Base-by-base conservation (phyloP, 2,888 invertebrate genomes). In the Caenorhabditis sinica region DNA sequence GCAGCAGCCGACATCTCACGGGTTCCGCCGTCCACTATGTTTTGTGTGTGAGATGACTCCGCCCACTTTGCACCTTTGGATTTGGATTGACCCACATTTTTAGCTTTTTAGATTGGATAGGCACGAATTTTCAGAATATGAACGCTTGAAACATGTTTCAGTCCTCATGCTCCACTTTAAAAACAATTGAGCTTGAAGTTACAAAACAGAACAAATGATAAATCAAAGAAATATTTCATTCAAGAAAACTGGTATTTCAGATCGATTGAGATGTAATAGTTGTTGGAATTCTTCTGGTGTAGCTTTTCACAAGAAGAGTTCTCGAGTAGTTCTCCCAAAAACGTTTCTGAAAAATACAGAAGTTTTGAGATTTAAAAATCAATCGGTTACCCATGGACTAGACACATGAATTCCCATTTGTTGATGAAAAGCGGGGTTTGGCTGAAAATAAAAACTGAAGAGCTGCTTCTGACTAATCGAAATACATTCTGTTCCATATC, bases 201-300 rank as follows among this genome's bases (percentile, higher is more conserved):
- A n/a, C n/a, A n/a, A 49, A 49, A 49, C n/a, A n/a, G 17, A 49
- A n/a, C 20, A 25, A 28, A 25, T 2, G 3, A 17, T 1, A 11
- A 56, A 15, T 9, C 13, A 56, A 56, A 28, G 28, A 56, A 28
- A 25, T 28, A 28, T 1, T 25, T 56, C 28, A 56, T 56, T 56
- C 28, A 15, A 23, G 28, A 28, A 36, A 87, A 86, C 23, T 87
- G 83, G 43, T n/a, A 23, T 58, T 58, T 61, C 28, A 36, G 36
- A 61, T 40, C 25, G 17, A 63, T 43, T 43, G 43, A 25, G 43
- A n/a, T 23, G 33, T n/a, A 33, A 15, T n/a, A 30, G 25, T 66
- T 17, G 49, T 60, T 5, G 49, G 25, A 25, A 11, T 60, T 40
- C 53, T 75, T 40, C 56, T 66, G 8, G 45, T 43, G 30, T 33